Base-by-base conservation (phyloP, 2,113 vertebrate species). In the Etheostoma spectabile region DNA sequence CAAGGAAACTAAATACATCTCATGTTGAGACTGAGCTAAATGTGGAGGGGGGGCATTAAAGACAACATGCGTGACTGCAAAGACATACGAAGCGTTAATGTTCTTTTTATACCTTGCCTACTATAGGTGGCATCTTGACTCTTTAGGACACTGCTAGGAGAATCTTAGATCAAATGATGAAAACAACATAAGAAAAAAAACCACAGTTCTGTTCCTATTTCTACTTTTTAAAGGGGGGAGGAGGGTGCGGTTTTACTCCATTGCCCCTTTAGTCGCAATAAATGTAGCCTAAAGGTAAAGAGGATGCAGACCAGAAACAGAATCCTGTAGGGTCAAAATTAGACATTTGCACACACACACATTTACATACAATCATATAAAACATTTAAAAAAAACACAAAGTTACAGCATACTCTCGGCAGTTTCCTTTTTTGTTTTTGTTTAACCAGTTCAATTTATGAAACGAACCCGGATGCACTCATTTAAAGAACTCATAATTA, bases 251-350 rank as follows among this genome's bases (percentile, higher is more conserved):
- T 16, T 22, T 15, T 4, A 3, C 59, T 27, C 24, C 79, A 12
- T 49, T 52, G 82, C 75, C 82, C 73, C 91, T 88, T 78, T 51
- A 19, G 1, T 46, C 4, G 16, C 10, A 79, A 49, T 33, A 22
- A 68, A 57, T 22, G 76, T 66, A 65, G 21, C 67, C 70, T 30
- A 1, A 15, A 19, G 67, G 1, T 5, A 60, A 0, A 51, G 1
- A 49, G 6, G 14, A 56, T 14, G 8, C 33, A 22, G 4, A 18
- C 13, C 45, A 35, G 24, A 24, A 61, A 1, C 6, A 1, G 51
- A 53, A 53, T 53, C 2, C n/a, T 56, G 12, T 3, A 53, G 21
- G 10, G 2, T 22, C 27, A n/a, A 16, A 22, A n/a, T 13, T 1
- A 33, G 8, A 57, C 22, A 48, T 8, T 5, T 8, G 48, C 5